Conservation (phyloP, 2,888 invertebrate species). For the Drosophila meridiana region DNA sequence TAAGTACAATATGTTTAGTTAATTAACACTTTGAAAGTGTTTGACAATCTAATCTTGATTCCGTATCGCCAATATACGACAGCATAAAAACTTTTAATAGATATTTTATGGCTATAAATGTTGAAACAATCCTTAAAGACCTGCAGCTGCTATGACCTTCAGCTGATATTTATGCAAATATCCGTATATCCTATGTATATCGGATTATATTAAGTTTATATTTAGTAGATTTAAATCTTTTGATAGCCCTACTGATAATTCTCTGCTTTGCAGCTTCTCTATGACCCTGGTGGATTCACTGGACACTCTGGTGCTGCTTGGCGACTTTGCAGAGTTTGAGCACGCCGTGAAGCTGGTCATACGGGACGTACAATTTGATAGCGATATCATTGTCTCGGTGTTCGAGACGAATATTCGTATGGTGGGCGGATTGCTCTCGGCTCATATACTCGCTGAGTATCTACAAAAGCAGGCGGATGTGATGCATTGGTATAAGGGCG, state of each 20-base stretch:
- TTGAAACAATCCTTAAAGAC: background rate
- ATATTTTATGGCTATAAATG: background rate
- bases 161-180: background rate
- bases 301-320: slow-evolving; percentile 96
- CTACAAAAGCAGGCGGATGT: slow-evolving; percentile 91
- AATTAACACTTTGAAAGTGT: background rate
- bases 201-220: background rate
- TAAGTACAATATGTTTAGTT: background rate
- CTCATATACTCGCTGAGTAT: slow-evolving; percentile 94
- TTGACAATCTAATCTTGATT: background rate
- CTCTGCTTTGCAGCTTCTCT: slow-evolving; percentile 92
- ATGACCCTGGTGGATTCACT: slow-evolving; percentile 97
- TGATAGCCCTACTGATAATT: background rate
- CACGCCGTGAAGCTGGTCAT: slow-evolving; percentile 94
- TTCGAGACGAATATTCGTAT: slow-evolving; percentile 99
- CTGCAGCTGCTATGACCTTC: background rate
- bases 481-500: slow-evolving; percentile 94
- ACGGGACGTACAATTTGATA: slow-evolving; percentile 95
- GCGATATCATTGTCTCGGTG: slow-evolving; percentile 97
- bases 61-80: background rate
- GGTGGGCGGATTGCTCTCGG: slow-evolving; percentile 97
- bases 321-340: slow-evolving; percentile 97
- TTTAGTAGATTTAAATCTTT: background rate
- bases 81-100: background rate
- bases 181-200: background rate